Base-by-base conservation (phyloP, 2,888 invertebrate genomes). In the Yponomeuta evonymella region DNA sequence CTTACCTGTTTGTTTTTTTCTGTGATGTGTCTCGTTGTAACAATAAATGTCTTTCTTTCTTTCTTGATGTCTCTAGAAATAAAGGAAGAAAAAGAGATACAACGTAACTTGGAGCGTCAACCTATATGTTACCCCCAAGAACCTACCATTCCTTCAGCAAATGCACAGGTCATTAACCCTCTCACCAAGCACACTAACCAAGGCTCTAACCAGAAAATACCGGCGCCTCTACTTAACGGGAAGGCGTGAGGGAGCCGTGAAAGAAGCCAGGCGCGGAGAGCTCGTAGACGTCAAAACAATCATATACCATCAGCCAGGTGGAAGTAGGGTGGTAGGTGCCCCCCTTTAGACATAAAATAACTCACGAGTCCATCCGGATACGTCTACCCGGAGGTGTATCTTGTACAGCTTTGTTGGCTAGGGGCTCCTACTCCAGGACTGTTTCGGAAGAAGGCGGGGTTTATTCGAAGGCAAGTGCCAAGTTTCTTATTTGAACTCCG, bases 251-350 rank as follows among this genome's bases (percentile, higher is more conserved):
- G 51, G 51, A 12, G 51, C 51, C 15, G 51, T 58, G 30, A 65
- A 65, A 65, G 65, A 65, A 65, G 12, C 30, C 30, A 65, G 30
- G 29, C 65, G 33, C n/a, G 29, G 65, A 65, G 29, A 65, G 33
- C 65, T 65, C 65, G 65, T 65, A 30, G 33, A 65, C 65, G 65
- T 65, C 65, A 65, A 65, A 58, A 65, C 65, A 65, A 65, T 65
- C 65, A 65, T 65, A 58, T 58, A 58, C 51, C 51, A 58, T 58
- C 51, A 65, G 65, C 65, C 65, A 65, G 65, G 65, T 65, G 65
- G 65, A 64, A 65, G 65, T 6, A 11, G 29, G 29, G 65, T 12
- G 29, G 33, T 11, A 65, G n/a, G 65, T 9, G 23, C 33, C 65
- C 5, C 23, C 23, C 65, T 29, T 29, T 12, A 29, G 30, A 30